Evolutionary conservation across 2,113 vertebrate genomes (phyloP), one percentile per base, ranked within the genome.

Genomic region (Xenotilapia leptura): DNA sequence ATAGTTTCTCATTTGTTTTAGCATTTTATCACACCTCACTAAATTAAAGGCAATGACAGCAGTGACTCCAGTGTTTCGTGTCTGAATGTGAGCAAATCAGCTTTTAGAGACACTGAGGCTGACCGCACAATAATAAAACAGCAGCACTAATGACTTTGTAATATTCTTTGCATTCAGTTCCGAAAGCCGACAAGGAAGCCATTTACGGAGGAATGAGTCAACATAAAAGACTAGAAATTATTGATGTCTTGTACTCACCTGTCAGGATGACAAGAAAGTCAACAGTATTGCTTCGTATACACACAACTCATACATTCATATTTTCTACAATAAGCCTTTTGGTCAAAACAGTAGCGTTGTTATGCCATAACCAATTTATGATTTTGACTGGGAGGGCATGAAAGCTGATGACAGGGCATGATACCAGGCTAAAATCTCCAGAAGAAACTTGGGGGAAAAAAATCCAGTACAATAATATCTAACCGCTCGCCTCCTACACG

Each of bases 1-100:
- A 80, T 51, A 88, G 6, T 53, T 77, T 88, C 89, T 83, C 75
- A 86, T 91, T 94, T 90, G 90, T 85, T 85, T 83, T 31, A 33
- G 51, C 68, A 19, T 90, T 87, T 85, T 70, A 88, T 89, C 80
- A 86, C 54, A 82, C 55, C 83, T 87, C 58, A 31, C 79, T 73
- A 75, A 91, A 89, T 83, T 82, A 85, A 80, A 88, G 38, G 45
- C 80, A 90, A 86, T 82, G 88, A 80, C 7, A 54, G 55, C 86
- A 45, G 45, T 23, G 68, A 40, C 85, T 79, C 80, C 9, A 12
- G 60, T 54, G 23, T 86, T 58, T 83, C 60, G 23, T 70, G 60
- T 82, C 42, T 86, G 68, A 15, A 7, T 55, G 75, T 70, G 42
- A 88, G 45, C 62, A 84, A 91, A 88, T 85, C 53, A 83, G 81